phyloP scores from a whole-genome alignment of 53 echinoderm and acorn worm genomes.

The Temnopleurus reevesii region DNA sequence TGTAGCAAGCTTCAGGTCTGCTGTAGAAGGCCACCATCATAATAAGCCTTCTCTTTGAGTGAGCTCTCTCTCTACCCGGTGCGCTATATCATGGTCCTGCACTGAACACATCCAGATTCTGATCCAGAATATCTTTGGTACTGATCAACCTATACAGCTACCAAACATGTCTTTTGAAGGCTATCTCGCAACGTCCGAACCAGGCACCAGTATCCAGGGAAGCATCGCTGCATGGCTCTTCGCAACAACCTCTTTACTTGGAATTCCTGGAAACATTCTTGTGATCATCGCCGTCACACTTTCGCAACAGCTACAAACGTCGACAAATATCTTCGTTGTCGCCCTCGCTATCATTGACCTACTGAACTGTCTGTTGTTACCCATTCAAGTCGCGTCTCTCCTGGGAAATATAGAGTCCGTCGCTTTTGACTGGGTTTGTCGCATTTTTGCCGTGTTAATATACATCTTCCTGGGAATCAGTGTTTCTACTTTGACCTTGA shows the following conservation, averaged over 20 bases:
- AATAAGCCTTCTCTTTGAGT: too few species aligned
- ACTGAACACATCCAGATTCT: too few species aligned
- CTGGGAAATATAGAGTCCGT: neutral
- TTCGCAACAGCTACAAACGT: constrained; percentile 9
- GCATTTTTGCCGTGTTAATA: neutral
- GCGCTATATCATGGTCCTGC: too few species aligned
- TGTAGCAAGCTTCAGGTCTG: too few species aligned
- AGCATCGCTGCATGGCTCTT: neutral
- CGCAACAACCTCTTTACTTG: neutral
- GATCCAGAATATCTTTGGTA: too few species aligned
- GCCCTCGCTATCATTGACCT: neutral
- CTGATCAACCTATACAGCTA: too few species aligned
- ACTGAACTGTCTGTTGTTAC: neutral
- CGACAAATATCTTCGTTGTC: constrained; percentile 16
- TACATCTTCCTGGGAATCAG: neutral
- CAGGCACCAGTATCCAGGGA: neutral
- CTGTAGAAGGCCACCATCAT: too few species aligned
- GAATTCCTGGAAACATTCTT: neutral
- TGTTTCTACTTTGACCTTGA: neutral
- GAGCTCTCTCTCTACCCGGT: too few species aligned
- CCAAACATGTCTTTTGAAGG: too few species aligned
- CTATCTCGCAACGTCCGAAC: neutral
- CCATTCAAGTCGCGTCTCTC: neutral
- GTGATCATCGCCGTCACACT: neutral
- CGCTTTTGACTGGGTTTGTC: neutral